A percentile compares a stretch with the other conserved stretches of the same genome.
phyloP scores from a whole-genome alignment of 30 jellyfish, hydroid and myxozoan species.

The Haliclystus octoradiatus region DNA sequence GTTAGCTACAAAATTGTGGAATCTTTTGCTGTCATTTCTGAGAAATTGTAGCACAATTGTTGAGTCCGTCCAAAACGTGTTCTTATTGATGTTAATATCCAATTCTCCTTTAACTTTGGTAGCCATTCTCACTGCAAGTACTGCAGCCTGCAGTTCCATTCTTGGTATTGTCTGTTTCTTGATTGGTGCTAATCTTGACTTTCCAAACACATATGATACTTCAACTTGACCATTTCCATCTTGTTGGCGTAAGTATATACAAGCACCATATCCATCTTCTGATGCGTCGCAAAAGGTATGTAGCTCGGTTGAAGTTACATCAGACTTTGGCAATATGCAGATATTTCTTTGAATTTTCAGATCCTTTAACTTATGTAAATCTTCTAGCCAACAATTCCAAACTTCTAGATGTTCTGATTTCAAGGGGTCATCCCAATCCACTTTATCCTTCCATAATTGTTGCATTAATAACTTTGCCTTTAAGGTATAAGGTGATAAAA shows the following conservation, averaged over 20 bases:
- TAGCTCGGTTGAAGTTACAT: neutral
- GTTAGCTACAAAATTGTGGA: conserved; percentile 30
- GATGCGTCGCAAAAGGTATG: conserved; percentile 42
- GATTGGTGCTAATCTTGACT: conserved; percentile 17
- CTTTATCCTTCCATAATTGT: conserved; percentile 21
- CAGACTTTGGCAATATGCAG: conserved; percentile 12
- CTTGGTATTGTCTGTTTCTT: conserved; percentile 34
- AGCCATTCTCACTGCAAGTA: conserved; percentile 16
- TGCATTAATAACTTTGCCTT: conserved; percentile 25
- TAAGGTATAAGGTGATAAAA: conserved; percentile 15
- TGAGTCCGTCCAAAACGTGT: conserved; percentile 39
- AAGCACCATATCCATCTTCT: conserved; percentile 18
- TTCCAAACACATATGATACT: conserved; percentile 8
- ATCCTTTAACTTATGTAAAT: conserved; percentile 4
- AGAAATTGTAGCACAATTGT: conserved; percentile 14
- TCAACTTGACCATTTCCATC: conserved; percentile 6
- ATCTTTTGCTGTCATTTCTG: conserved; percentile 7
- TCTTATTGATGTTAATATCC: conserved; percentile 4
- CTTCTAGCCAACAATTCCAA: conserved; percentile 6
- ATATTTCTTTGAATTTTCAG: no score
- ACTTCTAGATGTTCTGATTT: neutral
- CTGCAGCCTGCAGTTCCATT: conserved; percentile 35
- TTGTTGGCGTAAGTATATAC: neutral
- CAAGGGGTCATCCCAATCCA: conserved; percentile 28
- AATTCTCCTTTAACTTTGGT: neutral